phyloP scores from a whole-genome alignment of 1,140 invertebrate species.

The Proctacanthus coquilletti region DNA sequence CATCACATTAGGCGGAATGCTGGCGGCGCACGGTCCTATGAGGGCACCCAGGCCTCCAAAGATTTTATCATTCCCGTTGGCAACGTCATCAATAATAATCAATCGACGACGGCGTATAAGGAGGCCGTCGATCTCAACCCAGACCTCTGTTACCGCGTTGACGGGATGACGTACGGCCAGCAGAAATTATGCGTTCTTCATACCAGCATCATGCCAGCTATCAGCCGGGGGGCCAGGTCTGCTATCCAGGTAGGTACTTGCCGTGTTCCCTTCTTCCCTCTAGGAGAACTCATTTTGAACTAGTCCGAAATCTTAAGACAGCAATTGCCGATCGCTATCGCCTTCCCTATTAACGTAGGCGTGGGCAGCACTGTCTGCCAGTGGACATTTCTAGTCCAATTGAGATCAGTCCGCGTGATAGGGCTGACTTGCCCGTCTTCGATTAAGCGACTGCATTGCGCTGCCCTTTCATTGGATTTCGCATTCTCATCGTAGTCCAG shows the following conservation, averaged over 20 bases:
- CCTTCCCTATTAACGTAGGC: no score
- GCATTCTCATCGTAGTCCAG: no score
- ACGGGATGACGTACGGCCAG: constrained; percentile 53
- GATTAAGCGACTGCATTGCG: no score
- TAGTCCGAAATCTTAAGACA: no score
- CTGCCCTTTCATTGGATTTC: no score
- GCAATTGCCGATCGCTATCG: no score
- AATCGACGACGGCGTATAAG: constrained; percentile 11
- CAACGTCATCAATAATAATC: constrained; percentile 2
- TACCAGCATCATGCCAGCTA: constrained; percentile 56
- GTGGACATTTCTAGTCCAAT: no score
- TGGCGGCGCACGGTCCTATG: constrained; percentile 5
- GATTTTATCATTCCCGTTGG: background rate
- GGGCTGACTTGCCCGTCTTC: no score
- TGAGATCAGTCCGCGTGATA: no score
- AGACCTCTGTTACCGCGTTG: constrained; percentile 39
- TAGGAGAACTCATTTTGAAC: no score
- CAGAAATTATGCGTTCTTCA: constrained; percentile 58
- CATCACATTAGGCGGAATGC: constrained; percentile 13
- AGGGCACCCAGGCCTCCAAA: background rate
- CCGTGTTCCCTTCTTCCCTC: no score
- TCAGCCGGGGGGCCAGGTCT: constrained; percentile 45
- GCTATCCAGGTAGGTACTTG: constrained; percentile 34
- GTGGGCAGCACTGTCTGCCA: no score
- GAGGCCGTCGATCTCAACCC: constrained; percentile 25